Base-by-base conservation (phyloP, 1,140 invertebrate genomes). In the Drosophila sulfurigaster region DNA sequence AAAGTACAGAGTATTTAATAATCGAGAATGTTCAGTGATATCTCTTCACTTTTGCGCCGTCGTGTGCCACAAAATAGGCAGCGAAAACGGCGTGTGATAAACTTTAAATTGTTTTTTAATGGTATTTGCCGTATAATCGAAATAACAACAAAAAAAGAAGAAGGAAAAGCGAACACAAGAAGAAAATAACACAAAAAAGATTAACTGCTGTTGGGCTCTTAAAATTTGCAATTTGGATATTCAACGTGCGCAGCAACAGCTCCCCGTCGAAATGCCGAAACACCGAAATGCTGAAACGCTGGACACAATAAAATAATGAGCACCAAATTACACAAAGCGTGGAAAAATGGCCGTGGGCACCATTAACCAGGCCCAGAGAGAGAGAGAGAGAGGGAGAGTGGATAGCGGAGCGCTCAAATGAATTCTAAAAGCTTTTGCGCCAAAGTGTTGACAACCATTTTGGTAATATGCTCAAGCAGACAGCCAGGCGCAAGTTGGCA, bases 371-470 rank as follows among this genome's bases (percentile, higher is more conserved):
- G 70, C 46, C 51, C 62, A 54, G 20, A 20, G 1, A 20, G 20
- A 20, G 20, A 20, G 2, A 20, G 20, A 20, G 20, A 20, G 20
- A 20, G 20, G 3, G 20, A 25, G 45, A 49, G 69, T 66, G 62
- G 32, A 66, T 16, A 54, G 49, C 49, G 30, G 30, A 32, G 32
- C 15, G 57, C 35, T 32, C 35, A 78, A 78, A 78, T 74, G 75
- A 74, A 78, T 78, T 78, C 75, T 78, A 78, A 77, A 78, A 78
- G 75, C 75, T 78, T 78, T 78, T 78, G 63, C 70, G 70, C 63
- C 63, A 78, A 78, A 78, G 75, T 78, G 75, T 78, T 78, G 75
- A 78, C 75, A 78, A 64, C 71, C 71, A 78, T 75, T 78, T 78
- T 68, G 75, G 70, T 75, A 78, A 78, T 78, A 75, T 71, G 68